Evolutionary conservation across 2,888 invertebrate genomes (phyloP), one percentile per base, ranked within the genome.

Genomic region (Sturmia bella): DNA sequence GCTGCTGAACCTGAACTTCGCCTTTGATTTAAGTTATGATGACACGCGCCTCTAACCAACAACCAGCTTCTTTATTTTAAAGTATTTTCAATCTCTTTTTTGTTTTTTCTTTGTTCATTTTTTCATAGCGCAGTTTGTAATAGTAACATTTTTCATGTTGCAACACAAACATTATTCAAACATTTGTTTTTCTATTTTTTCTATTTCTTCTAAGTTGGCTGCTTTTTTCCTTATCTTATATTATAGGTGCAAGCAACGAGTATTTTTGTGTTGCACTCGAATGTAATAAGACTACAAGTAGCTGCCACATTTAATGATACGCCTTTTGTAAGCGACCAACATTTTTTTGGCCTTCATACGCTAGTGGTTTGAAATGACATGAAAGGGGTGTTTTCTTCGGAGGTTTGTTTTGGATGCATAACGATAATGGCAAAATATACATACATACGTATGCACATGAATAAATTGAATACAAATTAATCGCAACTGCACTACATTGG

Each of bases 1-100:
- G 89, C 74, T 80, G 77, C 85, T 89, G 89, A 89, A 89, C 89
- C 89, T 89, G 89, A 89, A 89, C 89, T 89, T 88, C 79, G 70
- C 41, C 50, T 59, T 76, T 79, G 74, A 73, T 63, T 72, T 64
- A 64, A 83, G 70, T 82, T 82, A 78, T 75, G 82, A 82, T 82
- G 82, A 78, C 78, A 82, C 82, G 82, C 59, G 82, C 78, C 69
- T 78, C 54, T 56, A 54, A 63, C 66, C 52, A 70, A 43, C 45
- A 32, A 68, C 37, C 63, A 69, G 64, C 69, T 75, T 75, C 61
- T 63, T 61, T 50, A 59, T 43, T 68, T 75, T 56, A 1, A n/a
- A 48, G 37, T 7, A 45, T 24, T 59, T 57, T 43, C 21, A 43
- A n/a, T 39, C 21, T 27, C 4, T 56, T 56, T 43, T 54, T 17